Conservation (phyloP, 2,113 vertebrate species). For the Tenebrosternarchus preto region DNA sequence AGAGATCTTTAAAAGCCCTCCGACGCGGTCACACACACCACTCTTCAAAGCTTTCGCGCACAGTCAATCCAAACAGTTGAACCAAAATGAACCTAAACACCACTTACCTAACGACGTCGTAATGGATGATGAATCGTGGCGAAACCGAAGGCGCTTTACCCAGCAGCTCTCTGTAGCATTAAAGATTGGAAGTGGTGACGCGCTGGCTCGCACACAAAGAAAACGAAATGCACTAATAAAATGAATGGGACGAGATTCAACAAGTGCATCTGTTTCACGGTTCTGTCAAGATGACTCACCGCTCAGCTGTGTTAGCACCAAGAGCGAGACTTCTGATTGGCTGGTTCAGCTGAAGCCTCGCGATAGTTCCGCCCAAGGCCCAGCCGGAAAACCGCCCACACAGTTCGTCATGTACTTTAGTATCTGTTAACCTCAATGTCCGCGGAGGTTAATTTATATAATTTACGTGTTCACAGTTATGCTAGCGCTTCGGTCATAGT, state of each 20-base stretch:
- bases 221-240: background rate
- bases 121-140: background rate
- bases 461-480: too few relatives aligned
- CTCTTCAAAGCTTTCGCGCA: background rate
- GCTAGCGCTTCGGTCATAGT: too few relatives aligned
- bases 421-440: background rate
- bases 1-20: background rate
- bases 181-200: too few relatives aligned
- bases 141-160: background rate
- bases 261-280: constrained; percentile 59
- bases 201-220: background rate
- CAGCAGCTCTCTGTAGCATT: background rate
- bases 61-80: background rate
- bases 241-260: constrained; percentile 54
- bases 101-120: constrained; percentile 37
- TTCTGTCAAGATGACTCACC: constrained; percentile 56
- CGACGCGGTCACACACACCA: background rate
- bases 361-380: background rate
- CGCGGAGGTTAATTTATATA: background rate
- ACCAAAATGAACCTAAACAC: background rate
- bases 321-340: constrained; percentile 34
- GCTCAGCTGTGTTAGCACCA: constrained; percentile 56
- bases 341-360: background rate
- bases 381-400: background rate
- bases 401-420: constrained; percentile 53